Evolutionary conservation across 37 sponge, comb jelly and placozoan genomes (phyloP).

Genomic region (Hormiphora californensis): DNA sequence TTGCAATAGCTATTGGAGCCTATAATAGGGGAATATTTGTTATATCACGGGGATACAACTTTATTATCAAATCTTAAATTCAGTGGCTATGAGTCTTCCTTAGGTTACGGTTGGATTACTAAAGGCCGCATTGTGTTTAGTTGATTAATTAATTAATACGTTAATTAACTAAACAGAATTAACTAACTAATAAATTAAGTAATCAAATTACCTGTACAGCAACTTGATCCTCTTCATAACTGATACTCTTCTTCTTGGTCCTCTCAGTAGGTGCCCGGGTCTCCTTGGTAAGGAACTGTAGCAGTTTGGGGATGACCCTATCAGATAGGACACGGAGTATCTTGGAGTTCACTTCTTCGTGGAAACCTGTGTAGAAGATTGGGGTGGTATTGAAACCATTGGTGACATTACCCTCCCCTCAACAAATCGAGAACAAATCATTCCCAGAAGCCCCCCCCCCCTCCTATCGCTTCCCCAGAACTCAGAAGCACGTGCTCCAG

Average conservation of each 20-base stretch:
- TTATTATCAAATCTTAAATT: background rate
- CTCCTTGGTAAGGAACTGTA: conserved; percentile 19
- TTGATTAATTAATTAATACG: background rate
- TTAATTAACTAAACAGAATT: no score
- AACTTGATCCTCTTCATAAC: conserved; percentile 45
- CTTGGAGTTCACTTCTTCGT: background rate
- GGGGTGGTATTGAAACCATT: no score
- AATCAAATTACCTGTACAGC: background rate
- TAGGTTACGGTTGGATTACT: background rate
- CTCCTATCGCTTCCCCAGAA: no score
- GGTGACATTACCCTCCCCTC: no score
- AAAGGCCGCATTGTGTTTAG: background rate
- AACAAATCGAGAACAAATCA: no score
- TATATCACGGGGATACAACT: no score
- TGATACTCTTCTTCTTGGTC: conserved; percentile 28
- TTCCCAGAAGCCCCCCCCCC: no score
- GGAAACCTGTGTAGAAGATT: background rate
- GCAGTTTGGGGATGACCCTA: background rate
- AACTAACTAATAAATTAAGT: background rate
- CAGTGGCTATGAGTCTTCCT: background rate
- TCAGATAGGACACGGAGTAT: background rate
- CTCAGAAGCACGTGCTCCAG: no score
- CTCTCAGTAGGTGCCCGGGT: background rate
- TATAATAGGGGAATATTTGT: background rate
- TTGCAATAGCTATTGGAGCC: conserved; percentile 29